Conservation (phyloP, 2,888 invertebrate species). For the Microplitis deprimator region DNA sequence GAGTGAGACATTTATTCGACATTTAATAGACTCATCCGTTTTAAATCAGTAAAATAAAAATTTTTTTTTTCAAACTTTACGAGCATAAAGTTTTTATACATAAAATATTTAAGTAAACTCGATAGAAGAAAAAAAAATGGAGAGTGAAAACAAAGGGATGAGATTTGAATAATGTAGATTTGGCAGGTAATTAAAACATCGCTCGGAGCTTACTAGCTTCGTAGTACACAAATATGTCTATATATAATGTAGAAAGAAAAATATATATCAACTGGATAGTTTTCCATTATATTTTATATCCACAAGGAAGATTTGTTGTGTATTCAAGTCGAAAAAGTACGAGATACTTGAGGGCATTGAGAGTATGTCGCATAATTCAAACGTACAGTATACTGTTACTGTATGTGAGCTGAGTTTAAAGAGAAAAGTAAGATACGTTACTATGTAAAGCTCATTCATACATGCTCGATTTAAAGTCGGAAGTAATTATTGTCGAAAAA, state of each 20-base stretch:
- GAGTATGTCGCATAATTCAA: neutral
- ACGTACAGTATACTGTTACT: neutral
- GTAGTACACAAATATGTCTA: too few relatives aligned
- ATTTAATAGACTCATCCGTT: neutral
- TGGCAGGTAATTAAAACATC: neutral
- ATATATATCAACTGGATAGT: neutral
- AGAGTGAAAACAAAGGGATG: neutral
- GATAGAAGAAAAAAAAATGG: neutral
- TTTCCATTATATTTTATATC: neutral
- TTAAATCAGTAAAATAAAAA: neutral
- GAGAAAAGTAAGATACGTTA: neutral
- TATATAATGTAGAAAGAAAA: neutral
- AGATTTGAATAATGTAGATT: neutral
- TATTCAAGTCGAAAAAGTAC: neutral
- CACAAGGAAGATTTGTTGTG: neutral
- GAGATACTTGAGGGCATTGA: neutral
- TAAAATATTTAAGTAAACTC: neutral
- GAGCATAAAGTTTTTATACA: neutral
- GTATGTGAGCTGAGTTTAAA: neutral
- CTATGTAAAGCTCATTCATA: neutral
- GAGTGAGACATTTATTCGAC: neutral
- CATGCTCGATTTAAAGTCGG: neutral
- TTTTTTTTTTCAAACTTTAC: neutral
- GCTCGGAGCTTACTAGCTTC: neutral
- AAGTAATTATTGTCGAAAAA: neutral